Evolutionary conservation across 2,113 vertebrate genomes (phyloP).

Genomic region (Poeciliopsis turrubarensis): DNA sequence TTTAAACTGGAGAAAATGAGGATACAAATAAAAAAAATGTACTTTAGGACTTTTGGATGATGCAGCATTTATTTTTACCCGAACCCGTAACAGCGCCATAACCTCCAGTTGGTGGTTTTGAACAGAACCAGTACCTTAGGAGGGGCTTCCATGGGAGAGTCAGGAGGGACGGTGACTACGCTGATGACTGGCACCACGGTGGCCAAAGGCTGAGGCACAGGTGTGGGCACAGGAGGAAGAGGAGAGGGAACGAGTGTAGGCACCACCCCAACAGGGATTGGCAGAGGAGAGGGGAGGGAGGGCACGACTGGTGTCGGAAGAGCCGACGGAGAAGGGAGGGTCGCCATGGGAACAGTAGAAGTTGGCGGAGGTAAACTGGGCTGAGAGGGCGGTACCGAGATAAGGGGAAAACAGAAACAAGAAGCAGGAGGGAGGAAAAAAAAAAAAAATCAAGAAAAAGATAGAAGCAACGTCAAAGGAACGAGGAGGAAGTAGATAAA

Average conservation of each 20-base stretch:
- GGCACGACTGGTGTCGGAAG: slow-evolving; percentile 43
- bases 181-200: slow-evolving; percentile 89
- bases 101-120: slow-evolving; percentile 28
- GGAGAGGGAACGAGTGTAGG: slow-evolving; percentile 72
- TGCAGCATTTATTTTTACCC: not conserved
- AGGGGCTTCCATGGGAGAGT: slow-evolving; percentile 84
- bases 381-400: slow-evolving; percentile 47
- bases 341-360: slow-evolving; percentile 48
- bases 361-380: slow-evolving; percentile 46
- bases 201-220: slow-evolving; percentile 84
- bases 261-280: slow-evolving; percentile 65
- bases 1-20: not conserved
- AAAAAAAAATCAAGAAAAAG: slow-evolving; percentile 63
- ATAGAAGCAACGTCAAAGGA: slow-evolving; percentile 39
- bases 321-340: slow-evolving; percentile 47
- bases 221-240: slow-evolving; percentile 75
- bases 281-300: slow-evolving; percentile 67
- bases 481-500: slow-evolving; percentile 26
- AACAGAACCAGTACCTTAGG: slow-evolving; percentile 85
- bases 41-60: not conserved
- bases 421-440: not conserved
- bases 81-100: not conserved
- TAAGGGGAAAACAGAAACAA: slow-evolving; percentile 27
- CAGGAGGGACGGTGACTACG: slow-evolving; percentile 86
- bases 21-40: not conserved